Conservation (phyloP, 2,113 vertebrate species). For the Pantherophis guttatus region DNA sequence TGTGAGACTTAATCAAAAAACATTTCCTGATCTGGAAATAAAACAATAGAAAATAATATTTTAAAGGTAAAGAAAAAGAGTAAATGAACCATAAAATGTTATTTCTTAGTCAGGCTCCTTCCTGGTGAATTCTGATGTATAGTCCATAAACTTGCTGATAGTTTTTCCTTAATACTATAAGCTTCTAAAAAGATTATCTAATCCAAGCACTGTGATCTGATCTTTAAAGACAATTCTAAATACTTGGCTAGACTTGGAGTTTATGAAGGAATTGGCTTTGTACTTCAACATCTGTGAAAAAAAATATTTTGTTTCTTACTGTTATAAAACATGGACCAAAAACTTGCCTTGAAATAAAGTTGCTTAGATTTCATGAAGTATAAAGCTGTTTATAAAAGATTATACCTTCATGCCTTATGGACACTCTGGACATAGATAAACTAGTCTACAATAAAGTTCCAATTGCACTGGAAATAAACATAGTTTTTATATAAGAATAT, state of each 20-base stretch:
- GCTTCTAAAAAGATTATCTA: not conserved
- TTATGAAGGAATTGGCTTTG: not conserved
- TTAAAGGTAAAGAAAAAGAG: not conserved
- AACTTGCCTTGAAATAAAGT: not conserved
- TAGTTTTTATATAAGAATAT: not conserved
- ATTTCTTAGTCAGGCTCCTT: not conserved
- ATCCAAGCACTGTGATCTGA: conserved; percentile 7
- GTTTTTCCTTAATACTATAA: not conserved
- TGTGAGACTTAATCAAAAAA: not conserved
- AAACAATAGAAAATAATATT: not conserved
- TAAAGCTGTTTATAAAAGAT: not conserved
- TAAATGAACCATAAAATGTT: not conserved
- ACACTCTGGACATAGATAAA: not conserved
- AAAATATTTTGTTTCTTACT: not conserved
- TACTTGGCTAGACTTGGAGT: not conserved
- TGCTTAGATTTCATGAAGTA: not conserved
- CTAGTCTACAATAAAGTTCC: not conserved
- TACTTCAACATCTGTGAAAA: not conserved
- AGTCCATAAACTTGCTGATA: not conserved
- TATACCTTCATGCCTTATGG: not conserved
- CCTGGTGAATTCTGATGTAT: not conserved
- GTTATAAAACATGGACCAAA: not conserved
- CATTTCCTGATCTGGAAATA: not conserved
- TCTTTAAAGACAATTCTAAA: not conserved
- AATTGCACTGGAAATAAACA: not conserved